phyloP scores from a whole-genome alignment of 2,888 invertebrate genomes.

The Aphidoletes aphidimyza region DNA sequence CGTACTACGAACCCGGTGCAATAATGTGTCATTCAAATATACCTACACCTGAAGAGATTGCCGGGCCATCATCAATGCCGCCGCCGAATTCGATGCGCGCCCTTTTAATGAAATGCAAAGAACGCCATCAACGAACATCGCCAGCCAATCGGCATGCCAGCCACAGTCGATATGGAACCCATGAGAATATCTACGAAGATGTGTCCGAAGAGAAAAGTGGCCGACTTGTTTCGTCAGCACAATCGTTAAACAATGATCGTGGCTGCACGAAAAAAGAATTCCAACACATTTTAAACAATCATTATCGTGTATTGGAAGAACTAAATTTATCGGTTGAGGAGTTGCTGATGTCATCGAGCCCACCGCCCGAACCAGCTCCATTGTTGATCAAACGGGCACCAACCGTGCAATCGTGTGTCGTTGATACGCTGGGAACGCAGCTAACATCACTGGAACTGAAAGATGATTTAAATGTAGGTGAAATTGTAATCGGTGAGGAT shows the following conservation, averaged over 20 bases:
- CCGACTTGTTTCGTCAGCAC: conserved; percentile 55
- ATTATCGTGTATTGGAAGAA: conserved; percentile 85
- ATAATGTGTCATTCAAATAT: conserved; percentile 73
- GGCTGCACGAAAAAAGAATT: conserved; percentile 78
- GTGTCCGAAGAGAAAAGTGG: conserved; percentile 72
- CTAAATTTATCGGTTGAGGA: conserved; percentile 88
- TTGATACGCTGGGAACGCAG: conserved; percentile 64
- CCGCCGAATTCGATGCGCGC: conserved; percentile 66
- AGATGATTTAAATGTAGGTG: conserved; percentile 61
- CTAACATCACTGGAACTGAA: conserved; percentile 66
- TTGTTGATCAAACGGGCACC: not conserved
- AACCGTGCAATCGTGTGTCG: conserved; percentile 64
- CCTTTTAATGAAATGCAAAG: conserved; percentile 63
- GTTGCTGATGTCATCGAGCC: conserved; percentile 84
- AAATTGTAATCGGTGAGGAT: conserved; percentile 65
- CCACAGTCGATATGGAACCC: conserved; percentile 84
- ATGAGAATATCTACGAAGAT: conserved; percentile 86
- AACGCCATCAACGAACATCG: conserved; percentile 59
- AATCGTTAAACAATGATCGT: conserved; percentile 54
- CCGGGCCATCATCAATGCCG: conserved; percentile 63
- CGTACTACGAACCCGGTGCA: conserved; percentile 80
- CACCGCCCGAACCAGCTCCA: conserved; percentile 54
- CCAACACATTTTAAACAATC: conserved; percentile 83
- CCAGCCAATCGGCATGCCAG: conserved; percentile 59
- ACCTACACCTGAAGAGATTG: conserved; percentile 69